Conservation (phyloP, 2,888 invertebrate species). For the Tenthredo livida region DNA sequence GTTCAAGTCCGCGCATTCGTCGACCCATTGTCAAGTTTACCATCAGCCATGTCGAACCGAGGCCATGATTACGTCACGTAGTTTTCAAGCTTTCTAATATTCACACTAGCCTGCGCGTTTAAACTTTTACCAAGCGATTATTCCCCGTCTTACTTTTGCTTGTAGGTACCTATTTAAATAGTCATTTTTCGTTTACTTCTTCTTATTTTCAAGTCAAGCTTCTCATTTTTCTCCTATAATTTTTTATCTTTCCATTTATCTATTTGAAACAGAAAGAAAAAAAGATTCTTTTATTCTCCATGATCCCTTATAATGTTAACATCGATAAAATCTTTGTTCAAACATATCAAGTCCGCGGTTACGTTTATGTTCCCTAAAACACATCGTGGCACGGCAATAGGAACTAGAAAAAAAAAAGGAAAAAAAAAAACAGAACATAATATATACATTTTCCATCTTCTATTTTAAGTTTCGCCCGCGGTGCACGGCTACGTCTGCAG, state of each 20-base stretch:
- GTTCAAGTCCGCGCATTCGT: conserved; percentile 67
- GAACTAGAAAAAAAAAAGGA: neutral
- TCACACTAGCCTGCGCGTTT: conserved; percentile 7
- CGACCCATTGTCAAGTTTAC: conserved; percentile 74
- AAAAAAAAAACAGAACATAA: neutral
- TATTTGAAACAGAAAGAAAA: neutral
- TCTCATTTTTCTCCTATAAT: neutral
- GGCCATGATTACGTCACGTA: conserved; percentile 38
- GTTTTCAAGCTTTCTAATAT: conserved; percentile 50
- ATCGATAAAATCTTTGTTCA: neutral
- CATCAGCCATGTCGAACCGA: conserved; percentile 57
- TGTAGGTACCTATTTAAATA: neutral
- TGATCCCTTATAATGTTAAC: neutral
- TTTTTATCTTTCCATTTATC: neutral
- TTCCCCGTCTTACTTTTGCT: neutral
- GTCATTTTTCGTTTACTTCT: neutral
- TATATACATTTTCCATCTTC: conserved; percentile 26
- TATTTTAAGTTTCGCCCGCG: conserved; percentile 36
- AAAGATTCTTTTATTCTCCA: neutral
- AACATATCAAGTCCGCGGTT: neutral
- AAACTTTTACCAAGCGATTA: conserved; percentile 28
- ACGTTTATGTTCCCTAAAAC: neutral
- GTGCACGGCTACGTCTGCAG: neutral
- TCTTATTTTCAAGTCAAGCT: neutral
- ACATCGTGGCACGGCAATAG: neutral